These are phyloP conservation scores for Cylas formicarius DNA, from an alignment of 1,140 invertebrate species.

Conservation along the genomic window DNA sequence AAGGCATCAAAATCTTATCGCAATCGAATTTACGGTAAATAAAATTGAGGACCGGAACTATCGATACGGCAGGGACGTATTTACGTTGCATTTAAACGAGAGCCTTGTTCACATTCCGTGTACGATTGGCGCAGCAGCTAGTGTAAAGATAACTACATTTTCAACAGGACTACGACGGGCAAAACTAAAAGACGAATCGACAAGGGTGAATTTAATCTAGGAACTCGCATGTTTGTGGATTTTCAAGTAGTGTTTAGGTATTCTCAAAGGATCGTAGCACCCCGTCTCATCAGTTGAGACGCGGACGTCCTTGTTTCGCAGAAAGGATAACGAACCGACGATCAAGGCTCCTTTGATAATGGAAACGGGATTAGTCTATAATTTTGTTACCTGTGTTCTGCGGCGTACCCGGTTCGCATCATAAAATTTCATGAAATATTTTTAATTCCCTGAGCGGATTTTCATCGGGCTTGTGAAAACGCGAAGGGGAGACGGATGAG, in stretches of 20 bases:
- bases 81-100: too few species aligned
- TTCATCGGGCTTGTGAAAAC: too few species aligned
- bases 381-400: slow-evolving; percentile 25
- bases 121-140: slow-evolving; percentile 22
- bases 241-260: slow-evolving; percentile 43
- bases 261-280: slow-evolving; percentile 32
- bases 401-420: too few species aligned
- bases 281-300: slow-evolving; percentile 31
- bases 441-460: too few species aligned
- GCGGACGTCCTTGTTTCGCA: slow-evolving; percentile 25
- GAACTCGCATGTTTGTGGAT: slow-evolving; percentile 36
- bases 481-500: too few species aligned
- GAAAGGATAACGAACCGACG: slow-evolving; percentile 33
- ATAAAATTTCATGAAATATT: too few species aligned
- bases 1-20: too few species aligned
- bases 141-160: slow-evolving; percentile 41
- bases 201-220: slow-evolving; percentile 40
- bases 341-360: slow-evolving; percentile 35
- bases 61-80: too few species aligned
- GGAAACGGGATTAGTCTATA: slow-evolving; percentile 34
- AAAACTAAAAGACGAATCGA: slow-evolving; percentile 41
- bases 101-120: slow-evolving; percentile 5
- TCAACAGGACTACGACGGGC: slow-evolving; percentile 36
- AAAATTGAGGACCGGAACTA: too few species aligned
- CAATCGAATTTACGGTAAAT: not conserved